Base-by-base conservation (phyloP, 2,113 vertebrate genomes). In the Paracanthobrama guichenoti region DNA sequence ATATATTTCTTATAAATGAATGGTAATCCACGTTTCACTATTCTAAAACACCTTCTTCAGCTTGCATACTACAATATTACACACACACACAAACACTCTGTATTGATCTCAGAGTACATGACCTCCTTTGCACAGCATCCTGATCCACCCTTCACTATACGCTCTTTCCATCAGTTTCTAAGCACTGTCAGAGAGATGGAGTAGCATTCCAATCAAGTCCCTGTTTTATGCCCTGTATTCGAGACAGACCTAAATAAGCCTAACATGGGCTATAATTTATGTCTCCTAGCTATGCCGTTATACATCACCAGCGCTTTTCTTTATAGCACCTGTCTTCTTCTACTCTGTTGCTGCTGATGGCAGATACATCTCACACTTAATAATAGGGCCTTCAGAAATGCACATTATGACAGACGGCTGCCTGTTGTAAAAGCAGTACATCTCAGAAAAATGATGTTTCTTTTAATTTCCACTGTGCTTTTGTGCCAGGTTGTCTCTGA, bases 261-360 rank as follows among this genome's bases (percentile, higher is more conserved):
- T 73, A 89, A 88, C 85, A 88, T 89, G 88, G 87, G 88, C 82
- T 84, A 72, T 89, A 87, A 92, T 94, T 91, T 90, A 92, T 94
- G 92, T 91, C 89, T 66, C 13, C 24, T 85, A 66, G 90, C 86
- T 75, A 79, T 75, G 84, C 86, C 62, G 88, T 91, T 92, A 90
- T 91, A 92, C 90, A 93, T 93, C 89, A 84, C 87, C 84, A 89
- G 93, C 90, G 91, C 85, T 94, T 91, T 93, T 92, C 87, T 89
- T 92, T 91, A 91, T 91, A 92, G 90, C 88, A 88, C 90, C 90
- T 86, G 88, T 92, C 92, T 93, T 90, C 91, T 75, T 87, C 84
- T 86, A 84, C 90, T 85, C 90, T 90, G 91, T 92, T 90, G 87
- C 86, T 85, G 78, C 83, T 86, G 91, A 93, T 90, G 91, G 87